Evolutionary conservation across 2,113 vertebrate species (phyloP), one percentile per base, ranked within the genome.

Genomic region (Thinocorus orbignyianus): DNA sequence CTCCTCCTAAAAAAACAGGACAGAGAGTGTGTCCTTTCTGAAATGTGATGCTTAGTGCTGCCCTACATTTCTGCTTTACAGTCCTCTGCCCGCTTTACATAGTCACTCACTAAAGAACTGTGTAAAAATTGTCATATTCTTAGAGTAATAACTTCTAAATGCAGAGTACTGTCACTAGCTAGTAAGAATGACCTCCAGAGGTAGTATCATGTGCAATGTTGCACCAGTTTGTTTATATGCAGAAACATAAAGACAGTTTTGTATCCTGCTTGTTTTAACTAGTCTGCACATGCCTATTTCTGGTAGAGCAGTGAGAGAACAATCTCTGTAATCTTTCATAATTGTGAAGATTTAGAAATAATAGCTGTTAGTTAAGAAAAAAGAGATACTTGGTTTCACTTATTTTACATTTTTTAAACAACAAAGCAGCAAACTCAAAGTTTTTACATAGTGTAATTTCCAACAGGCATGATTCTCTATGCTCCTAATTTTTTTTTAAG

Each of bases 191-290:
- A 81, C 23, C 52, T 86, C 44, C 44, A 54, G 79, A 72, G n/a
- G 54, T 41, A 22, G 16, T 41, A 2, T 8, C 1, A 1, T 37
- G 64, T 64, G 49, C 66, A 31, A 0, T 7, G 15, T 23, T 5
- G 72, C 49, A 79, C 49, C 24, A 46, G 84, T 72, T 58, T 58
- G 31, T 80, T 85, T 51, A 19, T 17, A 15, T 11, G 31, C 4
- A 55, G 46, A 79, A 79, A 44, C 6, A 22, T 6, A 31, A 72
- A 66, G 30, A 46, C 49, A 11, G 30, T 70, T 68, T 76, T 57
- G 13, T 41, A 17, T 57, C 25, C 23, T 69, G 3, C 24, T 58
- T 81, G 11, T 62, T 64, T 41, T 48, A 48, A 37, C 20, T 39
- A 37, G 11, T 46, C 39, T 86, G 66, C 19, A 79, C 25, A 39